Evolutionary conservation across 2,113 vertebrate species (phyloP).

Genomic region (Pomatorhinus ruficollis): DNA sequence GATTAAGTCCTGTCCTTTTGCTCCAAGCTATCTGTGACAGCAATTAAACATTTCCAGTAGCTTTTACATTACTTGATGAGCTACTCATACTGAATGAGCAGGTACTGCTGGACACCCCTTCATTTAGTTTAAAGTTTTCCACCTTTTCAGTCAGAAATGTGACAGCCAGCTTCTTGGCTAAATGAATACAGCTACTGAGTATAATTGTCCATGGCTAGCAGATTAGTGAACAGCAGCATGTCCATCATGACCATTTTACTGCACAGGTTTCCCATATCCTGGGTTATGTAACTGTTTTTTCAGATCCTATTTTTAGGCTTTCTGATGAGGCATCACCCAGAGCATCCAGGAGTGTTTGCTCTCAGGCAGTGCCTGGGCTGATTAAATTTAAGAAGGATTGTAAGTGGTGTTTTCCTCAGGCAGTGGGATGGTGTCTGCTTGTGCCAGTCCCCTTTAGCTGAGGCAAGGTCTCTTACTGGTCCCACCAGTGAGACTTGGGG

Average conservation of each 20-base stretch:
- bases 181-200: background rate
- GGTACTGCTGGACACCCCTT: background rate
- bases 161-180: background rate
- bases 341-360: background rate
- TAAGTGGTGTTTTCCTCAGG: background rate
- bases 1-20: background rate
- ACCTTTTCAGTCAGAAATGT: background rate
- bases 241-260: background rate
- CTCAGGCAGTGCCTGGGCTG: background rate
- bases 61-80: background rate
- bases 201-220: background rate
- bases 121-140: background rate
- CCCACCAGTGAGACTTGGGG: background rate
- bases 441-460: background rate
- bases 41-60: background rate
- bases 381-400: background rate
- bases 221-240: background rate
- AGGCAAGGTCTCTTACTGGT: background rate
- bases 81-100: background rate
- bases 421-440: background rate
- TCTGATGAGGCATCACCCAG: background rate
- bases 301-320: background rate
- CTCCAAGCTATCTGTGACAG: background rate
- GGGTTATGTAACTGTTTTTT: background rate
- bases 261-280: background rate